Evolutionary conservation across 2,113 vertebrate genomes (phyloP).

Genomic region (Alethe diademata): DNA sequence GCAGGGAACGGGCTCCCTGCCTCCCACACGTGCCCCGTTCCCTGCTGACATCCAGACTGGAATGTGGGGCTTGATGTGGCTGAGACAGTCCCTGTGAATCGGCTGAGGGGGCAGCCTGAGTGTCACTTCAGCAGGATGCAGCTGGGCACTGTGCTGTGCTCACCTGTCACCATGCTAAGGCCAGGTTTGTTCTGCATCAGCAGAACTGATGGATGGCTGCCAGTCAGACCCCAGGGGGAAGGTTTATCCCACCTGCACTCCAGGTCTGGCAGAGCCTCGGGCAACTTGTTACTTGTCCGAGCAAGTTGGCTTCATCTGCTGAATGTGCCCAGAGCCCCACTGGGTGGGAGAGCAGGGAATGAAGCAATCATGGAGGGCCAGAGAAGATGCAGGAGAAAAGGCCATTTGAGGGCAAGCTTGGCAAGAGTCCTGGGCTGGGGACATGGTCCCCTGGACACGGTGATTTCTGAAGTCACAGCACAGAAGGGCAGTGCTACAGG

Average conservation of each 20-base stretch:
- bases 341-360: not conserved
- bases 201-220: not conserved
- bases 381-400: not conserved
- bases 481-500: not conserved
- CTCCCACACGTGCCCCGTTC: not conserved
- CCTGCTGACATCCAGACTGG: not conserved
- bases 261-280: not conserved
- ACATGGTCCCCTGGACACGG: not conserved
- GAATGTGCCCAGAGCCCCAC: not conserved
- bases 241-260: not conserved
- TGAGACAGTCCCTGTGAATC: not conserved
- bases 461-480: not conserved
- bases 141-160: not conserved
- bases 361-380: not conserved
- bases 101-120: not conserved
- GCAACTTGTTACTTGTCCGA: not conserved
- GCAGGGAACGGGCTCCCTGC: not conserved
- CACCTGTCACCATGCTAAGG: not conserved
- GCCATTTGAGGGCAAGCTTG: not conserved
- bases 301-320: not conserved
- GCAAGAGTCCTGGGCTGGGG: not conserved
- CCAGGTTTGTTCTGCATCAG: not conserved
- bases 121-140: not conserved
- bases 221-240: not conserved
- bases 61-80: not conserved